Evolutionary conservation across 2,888 invertebrate genomes (phyloP).

Genomic region (Tenthredo distinguenda): DNA sequence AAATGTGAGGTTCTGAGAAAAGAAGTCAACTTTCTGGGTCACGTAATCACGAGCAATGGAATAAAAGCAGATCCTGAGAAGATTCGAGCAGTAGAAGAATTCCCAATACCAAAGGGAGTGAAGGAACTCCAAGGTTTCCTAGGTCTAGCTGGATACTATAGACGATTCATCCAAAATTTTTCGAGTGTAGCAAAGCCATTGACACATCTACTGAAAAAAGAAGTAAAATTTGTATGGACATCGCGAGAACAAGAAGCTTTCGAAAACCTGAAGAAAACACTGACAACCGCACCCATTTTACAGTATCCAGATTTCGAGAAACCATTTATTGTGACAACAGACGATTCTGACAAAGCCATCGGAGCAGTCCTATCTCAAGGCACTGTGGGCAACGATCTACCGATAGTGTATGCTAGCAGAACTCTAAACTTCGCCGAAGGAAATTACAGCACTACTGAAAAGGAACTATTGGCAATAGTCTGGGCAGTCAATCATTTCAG

Average conservation of each 20-base stretch:
- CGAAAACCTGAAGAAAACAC: constrained; percentile 51
- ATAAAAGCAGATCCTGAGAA: constrained; percentile 55
- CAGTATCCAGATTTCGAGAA: too few species aligned
- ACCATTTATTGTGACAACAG: not conserved
- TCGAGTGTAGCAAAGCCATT: too few species aligned
- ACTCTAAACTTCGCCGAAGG: not conserved
- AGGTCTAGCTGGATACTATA: constrained; percentile 55
- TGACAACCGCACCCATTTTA: not conserved
- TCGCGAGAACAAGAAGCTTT: constrained; percentile 5
- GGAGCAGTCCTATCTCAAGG: too few species aligned
- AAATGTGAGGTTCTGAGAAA: constrained; percentile 55
- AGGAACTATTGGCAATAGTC: too few species aligned
- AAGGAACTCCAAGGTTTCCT: constrained; percentile 55
- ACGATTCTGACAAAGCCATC: too few species aligned
- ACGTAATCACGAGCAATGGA: constrained; percentile 55
- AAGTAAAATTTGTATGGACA: too few species aligned
- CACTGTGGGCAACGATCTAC: not conserved
- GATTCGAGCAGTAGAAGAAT: constrained; percentile 52
- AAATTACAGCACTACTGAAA: too few species aligned
- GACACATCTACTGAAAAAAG: too few species aligned
- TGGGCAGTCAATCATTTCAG: too few species aligned
- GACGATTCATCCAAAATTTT: constrained; percentile 48
- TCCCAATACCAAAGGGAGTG: constrained; percentile 48
- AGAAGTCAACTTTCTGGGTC: constrained; percentile 54
- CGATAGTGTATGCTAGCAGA: not conserved